Percentiles rank a stretch among this genome's conserved stretches.
Conservation (phyloP, 2,888 invertebrate genomes). For the Eustalomyia histrio region DNA sequence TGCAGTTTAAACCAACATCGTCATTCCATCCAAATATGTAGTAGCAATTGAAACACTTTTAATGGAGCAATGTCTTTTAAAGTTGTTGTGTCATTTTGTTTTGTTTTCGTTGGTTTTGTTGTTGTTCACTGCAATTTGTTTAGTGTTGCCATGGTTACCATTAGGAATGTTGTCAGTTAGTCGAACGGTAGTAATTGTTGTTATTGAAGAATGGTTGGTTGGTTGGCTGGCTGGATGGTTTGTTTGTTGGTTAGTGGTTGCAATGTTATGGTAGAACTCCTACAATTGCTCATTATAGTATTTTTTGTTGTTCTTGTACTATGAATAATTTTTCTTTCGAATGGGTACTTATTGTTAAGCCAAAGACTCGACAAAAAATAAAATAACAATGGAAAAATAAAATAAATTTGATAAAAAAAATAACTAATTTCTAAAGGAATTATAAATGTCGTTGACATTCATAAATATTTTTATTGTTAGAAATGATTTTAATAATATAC, state of each 20-base stretch:
- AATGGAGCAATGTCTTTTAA: conserved; percentile 32
- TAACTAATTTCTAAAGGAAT: conserved; percentile 8
- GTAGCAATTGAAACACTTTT: conserved; percentile 34
- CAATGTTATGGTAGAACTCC: neutral
- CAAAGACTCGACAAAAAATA: neutral
- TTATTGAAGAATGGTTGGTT: neutral
- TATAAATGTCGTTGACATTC: neutral
- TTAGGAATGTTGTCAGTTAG: conserved; percentile 61
- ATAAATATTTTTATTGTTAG: neutral
- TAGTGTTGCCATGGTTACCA: conserved; percentile 63
- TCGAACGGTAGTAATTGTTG: conserved; percentile 38
- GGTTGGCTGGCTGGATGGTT: neutral
- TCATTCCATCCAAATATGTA: neutral
- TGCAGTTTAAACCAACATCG: too few relatives aligned
- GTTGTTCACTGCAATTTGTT: conserved; percentile 15
- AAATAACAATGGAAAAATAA: neutral
- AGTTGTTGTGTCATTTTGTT: conserved; percentile 13
- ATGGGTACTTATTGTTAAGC: neutral
- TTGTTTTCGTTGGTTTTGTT: conserved; percentile 53
- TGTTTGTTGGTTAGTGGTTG: neutral
- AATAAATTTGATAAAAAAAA: conserved; percentile 8
- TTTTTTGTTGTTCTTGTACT: conserved; percentile 3
- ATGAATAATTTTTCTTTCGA: neutral
- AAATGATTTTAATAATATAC: neutral
- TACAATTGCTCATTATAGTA: conserved; percentile 1